Evolutionary conservation across 1,140 invertebrate species (phyloP), one percentile per base, ranked within the genome.

Genomic region (Hestina assimilis): DNA sequence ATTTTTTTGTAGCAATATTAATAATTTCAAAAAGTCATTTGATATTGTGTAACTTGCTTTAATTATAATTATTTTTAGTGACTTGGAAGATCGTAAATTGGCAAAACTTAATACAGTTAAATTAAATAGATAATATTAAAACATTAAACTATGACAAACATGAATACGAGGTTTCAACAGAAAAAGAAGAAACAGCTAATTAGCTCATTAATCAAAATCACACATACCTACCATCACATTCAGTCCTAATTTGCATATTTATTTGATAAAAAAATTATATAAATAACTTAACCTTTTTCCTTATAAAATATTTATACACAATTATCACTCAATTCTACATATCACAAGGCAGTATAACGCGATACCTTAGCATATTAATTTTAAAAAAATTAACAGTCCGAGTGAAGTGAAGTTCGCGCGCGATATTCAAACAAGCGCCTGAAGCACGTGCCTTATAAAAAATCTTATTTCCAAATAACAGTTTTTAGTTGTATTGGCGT

Each of bases 401-500:
- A n/a, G 8, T 28, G 4, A 28, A 28, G 5, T n/a, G 8, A 28
- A n/a, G n/a, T n/a, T n/a, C n/a, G n/a, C n/a, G 4, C 24, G 12
- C 11, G 4, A 42, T 45, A 55, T 57, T 48, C 26, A 57, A 42
- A 48, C 42, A 41, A 33, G 53, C 53, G 42, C 41, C 8, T 23
- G 43, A 5, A 43, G 72, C 80, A 75, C 78, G 81, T 84, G 81
- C 73, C 66, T 26, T 50, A 47, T 51, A 58, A 53, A 55, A 55
- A 53, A 59, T 63, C 47, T 58, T 69, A 72, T 75, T 72, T 65
- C 59, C 58, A 72, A 73, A 58, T 60, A 69, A 76, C 73, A 55
- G 74, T 75, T 84, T 80, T 79, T 73, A 69, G 66, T 52, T 12
- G 56, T 63, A 68, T 74, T 72, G 66, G 64, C 66, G 69, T 72